Evolutionary conservation across 2,888 invertebrate genomes (phyloP).

Genomic region (Drosophila pseudotalamancana): DNA sequence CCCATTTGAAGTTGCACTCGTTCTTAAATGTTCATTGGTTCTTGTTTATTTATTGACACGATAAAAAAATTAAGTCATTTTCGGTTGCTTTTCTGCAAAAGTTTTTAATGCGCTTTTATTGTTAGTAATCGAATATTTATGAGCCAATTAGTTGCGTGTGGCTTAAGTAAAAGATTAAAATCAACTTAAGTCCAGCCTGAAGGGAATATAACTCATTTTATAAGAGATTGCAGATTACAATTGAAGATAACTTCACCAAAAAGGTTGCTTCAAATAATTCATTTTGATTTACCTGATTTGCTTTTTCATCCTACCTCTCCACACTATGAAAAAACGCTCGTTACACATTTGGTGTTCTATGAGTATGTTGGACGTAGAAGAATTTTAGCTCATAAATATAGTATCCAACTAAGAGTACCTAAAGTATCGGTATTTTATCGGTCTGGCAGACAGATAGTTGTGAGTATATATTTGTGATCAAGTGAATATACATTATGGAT

Average conservation of each 20-base stretch:
- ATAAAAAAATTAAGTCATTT: constrained; percentile 56
- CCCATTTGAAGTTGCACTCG: constrained; percentile 54
- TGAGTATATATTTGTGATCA: no score
- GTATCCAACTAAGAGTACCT: no score
- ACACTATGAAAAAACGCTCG: no score
- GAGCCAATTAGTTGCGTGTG: constrained; percentile 18
- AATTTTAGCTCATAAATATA: no score
- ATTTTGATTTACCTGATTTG: no score
- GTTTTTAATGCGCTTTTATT: constrained; percentile 60
- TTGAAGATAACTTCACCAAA: neutral
- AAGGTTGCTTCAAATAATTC: no score
- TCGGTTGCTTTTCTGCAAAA: constrained; percentile 35
- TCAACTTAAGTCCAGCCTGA: neutral
- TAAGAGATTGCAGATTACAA: neutral
- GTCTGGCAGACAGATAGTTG: no score
- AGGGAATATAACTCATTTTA: neutral
- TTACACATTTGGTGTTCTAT: no score
- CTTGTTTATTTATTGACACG: constrained; percentile 57
- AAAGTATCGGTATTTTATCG: no score
- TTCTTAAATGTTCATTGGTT: constrained; percentile 45
- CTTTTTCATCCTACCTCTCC: no score
- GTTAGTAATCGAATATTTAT: constrained; percentile 65
- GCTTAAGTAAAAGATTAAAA: neutral
- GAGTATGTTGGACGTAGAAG: no score
- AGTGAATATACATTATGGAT: no score